Base-by-base conservation (phyloP, 2,797 vertebrate genomes). In the Rhinichthys osculus region DNA sequence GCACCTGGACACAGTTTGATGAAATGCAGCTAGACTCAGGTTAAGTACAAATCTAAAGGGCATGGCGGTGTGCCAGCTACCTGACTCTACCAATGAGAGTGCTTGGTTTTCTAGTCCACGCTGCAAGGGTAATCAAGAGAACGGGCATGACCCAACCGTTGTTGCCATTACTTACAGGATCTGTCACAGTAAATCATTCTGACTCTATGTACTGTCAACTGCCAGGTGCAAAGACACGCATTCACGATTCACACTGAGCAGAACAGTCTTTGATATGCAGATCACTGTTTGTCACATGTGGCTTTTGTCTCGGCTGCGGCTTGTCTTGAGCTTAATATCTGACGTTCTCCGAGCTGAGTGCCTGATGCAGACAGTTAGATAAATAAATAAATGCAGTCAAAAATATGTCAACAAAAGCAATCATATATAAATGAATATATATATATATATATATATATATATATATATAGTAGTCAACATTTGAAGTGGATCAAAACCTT, bases 31-130 rank as follows among this genome's bases (percentile, higher is more conserved):
- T 67, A 50, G 66, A 64, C 82, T 59, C 42, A 40, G 70, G 62
- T 85, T 84, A 87, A 77, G 76, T 64, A 84, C 78, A 79, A 23
- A 67, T 67, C 59, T 86, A 87, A 88, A 88, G 85, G 83, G 78
- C 84, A 88, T 85, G 88, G 88, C 78, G 27, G 54, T 7, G 27
- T 72, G 78, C 84, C 86, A 89, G 80, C 44, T 13, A 74, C 54
- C 84, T 70, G 70, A 84, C 85, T 84, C 78, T 81, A 86, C 38
- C 88, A 88, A 81, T 82, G 27, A 86, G 54, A 84, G 69, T 11
- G 40, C 62, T 66, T 64, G 2, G 67, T 69, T 62, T 82, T 87
- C 81, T 76, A 54, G 11, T 57, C 54, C 86, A 71, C 64, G 27
- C 78, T 83, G 52, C 77, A 85, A 87, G 80, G 50, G 78, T 89